phyloP scores from a whole-genome alignment of 2,113 vertebrate species.

The Heterocephalus glaber region DNA sequence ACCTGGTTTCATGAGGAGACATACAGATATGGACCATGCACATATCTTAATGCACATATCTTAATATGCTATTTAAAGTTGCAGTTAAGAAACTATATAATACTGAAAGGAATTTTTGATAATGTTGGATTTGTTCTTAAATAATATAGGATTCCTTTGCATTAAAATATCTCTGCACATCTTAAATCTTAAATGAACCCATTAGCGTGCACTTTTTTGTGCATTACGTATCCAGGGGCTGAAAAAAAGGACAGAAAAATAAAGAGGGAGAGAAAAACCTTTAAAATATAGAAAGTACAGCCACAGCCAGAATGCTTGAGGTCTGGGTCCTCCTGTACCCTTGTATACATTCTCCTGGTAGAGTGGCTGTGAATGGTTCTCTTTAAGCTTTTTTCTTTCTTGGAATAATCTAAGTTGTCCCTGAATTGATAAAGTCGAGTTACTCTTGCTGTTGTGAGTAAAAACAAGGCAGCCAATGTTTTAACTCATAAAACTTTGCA shows the following conservation, averaged over 20 bases:
- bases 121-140: not conserved
- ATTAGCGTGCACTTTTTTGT: not conserved
- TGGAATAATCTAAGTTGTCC: not conserved
- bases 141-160: not conserved
- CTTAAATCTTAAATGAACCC: not conserved
- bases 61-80: not conserved
- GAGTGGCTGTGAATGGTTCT: not conserved
- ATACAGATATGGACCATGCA: not conserved
- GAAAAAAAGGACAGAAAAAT: not conserved
- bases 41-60: not conserved
- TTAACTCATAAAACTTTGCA: not conserved
- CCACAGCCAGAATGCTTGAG: not conserved
- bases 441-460: not conserved
- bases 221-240: not conserved
- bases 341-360: not conserved
- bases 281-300: not conserved
- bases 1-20: not conserved
- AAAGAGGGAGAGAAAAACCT: not conserved
- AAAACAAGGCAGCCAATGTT: not conserved
- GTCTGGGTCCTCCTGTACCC: not conserved
- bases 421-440: not conserved
- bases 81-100: not conserved
- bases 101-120: not conserved
- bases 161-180: not conserved
- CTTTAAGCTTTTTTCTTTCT: not conserved